Evolutionary conservation across 2,797 vertebrate genomes (phyloP), one percentile per base, ranked within the genome.

Genomic region (Aeoliscus strigatus): DNA sequence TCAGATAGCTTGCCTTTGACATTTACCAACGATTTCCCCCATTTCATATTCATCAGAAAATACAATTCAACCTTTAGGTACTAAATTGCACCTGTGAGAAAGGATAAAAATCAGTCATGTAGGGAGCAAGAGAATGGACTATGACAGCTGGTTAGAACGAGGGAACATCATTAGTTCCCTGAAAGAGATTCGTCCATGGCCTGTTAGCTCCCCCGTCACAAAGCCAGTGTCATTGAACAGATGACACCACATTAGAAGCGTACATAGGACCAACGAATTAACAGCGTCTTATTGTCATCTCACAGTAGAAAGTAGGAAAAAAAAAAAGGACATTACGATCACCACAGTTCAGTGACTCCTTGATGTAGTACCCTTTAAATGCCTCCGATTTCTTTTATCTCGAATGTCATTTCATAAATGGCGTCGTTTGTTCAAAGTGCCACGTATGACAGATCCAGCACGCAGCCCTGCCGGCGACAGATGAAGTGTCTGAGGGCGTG

Each of bases 231-330:
- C 71, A 56, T 32, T 43, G 63, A 77, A 70, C 66, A 67, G 75
- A 79, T 82, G 66, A 78, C 58, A 75, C 57, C 38, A 64, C 63
- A 68, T 79, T 80, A 82, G 50, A 65, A 66, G 61, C 5, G 64
- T 64, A 72, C 66, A 68, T 53, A 73, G 68, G 50, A 66, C 49
- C 59, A 66, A 84, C 82, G 81, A 81, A 86, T 86, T 84, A 83
- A 75, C 60, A 40, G 58, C 64, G 79, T 83, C 80, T 30, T 52
- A 76, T 75, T 83, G 75, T 84, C 79, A 77, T 75, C 74, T 71
- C 53, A 9, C 32, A 49, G 37, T 24, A 30, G 48, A 54, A 70
- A 70, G 54, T 47, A 35, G 60, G 66, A 58, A 67, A 60, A 75
- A 66, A 51, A 56, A 66, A 59, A 66, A 70, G n/a, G n/a, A 55